Conservation (phyloP, 2,888 invertebrate genomes). For the Coronaproctus castanopsis region DNA sequence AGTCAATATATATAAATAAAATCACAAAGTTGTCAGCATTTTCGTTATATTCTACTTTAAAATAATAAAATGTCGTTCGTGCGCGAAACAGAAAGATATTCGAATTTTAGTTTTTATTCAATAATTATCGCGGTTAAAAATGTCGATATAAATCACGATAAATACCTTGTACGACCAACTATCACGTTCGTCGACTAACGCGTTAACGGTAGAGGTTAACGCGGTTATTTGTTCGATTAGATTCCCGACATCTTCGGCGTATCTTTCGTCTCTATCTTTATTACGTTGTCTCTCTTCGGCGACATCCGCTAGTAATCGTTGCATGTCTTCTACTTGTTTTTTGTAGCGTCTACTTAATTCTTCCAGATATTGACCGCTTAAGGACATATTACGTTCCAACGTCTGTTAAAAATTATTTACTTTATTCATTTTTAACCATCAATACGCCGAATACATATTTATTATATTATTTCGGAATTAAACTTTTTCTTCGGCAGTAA, state of each 20-base stretch:
- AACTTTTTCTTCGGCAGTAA: too few species aligned
- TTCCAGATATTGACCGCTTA: conserved; percentile 89
- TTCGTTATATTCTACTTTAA: too few species aligned
- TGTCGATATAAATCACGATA: too few species aligned
- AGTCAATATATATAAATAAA: too few species aligned
- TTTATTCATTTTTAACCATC: neutral
- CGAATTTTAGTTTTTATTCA: too few species aligned
- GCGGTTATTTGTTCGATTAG: conserved; percentile 40
- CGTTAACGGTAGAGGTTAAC: conserved; percentile 34
- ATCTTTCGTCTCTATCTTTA: conserved; percentile 53
- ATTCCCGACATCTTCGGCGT: conserved; percentile 52
- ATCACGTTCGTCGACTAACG: conserved; percentile 38
- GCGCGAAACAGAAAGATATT: too few species aligned
- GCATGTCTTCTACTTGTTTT: conserved; percentile 90
- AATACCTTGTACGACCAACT: conserved; percentile 37
- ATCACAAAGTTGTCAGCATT: too few species aligned
- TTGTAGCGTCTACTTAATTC: conserved; percentile 87
- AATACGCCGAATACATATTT: neutral
- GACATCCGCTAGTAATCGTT: conserved; percentile 59
- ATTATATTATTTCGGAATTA: neutral
- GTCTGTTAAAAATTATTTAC: conserved; percentile 39
- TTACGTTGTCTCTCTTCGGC: conserved; percentile 45
- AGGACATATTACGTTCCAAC: conserved; percentile 87
- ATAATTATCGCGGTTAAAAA: too few species aligned
- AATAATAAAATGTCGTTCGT: too few species aligned